Evolutionary conservation across 1,140 invertebrate species (phyloP).

Genomic region (Euschistus heros): DNA sequence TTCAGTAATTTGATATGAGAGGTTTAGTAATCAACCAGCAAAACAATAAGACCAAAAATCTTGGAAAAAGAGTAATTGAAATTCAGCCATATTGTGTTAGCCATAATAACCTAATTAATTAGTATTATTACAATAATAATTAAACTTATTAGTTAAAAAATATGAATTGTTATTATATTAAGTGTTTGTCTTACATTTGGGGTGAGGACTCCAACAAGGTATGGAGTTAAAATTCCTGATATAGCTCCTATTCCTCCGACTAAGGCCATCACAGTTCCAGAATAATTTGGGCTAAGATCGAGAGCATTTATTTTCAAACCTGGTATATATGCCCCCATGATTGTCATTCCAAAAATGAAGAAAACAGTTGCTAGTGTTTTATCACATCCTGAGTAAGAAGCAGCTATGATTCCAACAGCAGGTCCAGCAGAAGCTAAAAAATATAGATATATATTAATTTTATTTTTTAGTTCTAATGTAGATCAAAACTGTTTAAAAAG

Average conservation of each 20-base stretch:
- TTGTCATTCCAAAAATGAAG: constrained; percentile 55
- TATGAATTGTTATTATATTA: too few species aligned
- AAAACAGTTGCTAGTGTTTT: constrained; percentile 47
- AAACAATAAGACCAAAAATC: too few species aligned
- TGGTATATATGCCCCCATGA: constrained; percentile 61
- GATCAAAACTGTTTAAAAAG: too few species aligned
- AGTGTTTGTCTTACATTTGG: constrained; percentile 44
- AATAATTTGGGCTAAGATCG: constrained; percentile 68
- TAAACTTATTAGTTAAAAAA: background rate
- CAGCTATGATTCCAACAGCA: constrained; percentile 63
- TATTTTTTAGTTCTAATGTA: constrained; percentile 8
- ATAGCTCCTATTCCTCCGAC: constrained; percentile 69
- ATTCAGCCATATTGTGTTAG: too few species aligned
- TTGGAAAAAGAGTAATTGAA: too few species aligned
- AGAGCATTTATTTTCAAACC: constrained; percentile 68
- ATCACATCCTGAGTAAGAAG: constrained; percentile 65
- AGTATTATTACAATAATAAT: too few species aligned
- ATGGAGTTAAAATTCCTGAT: constrained; percentile 63
- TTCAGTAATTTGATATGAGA: too few species aligned
- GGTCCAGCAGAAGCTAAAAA: constrained; percentile 52
- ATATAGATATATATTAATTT: background rate
- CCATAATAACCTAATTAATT: too few species aligned
- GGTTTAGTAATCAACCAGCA: too few species aligned
- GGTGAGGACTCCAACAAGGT: constrained; percentile 60
- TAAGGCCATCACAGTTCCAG: constrained; percentile 66